A percentile compares a stretch with the other conserved stretches of the same genome.
These are phyloP conservation scores for Chalcosyrphus nemorum DNA, from an alignment of 2,888 invertebrate genomes.

Conservation along the genomic window DNA sequence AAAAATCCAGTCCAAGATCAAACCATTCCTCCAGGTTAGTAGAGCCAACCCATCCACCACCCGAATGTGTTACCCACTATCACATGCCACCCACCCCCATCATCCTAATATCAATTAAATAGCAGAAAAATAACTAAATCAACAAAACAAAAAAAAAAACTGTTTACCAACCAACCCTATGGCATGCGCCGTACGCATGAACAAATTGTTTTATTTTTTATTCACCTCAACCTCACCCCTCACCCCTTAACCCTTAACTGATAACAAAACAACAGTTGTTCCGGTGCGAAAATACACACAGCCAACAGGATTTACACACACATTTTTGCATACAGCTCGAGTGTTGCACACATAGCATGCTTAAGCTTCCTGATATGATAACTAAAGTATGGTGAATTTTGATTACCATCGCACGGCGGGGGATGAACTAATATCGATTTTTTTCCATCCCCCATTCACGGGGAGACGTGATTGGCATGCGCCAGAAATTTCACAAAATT, in stretches of 20 bases:
- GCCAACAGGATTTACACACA: background rate
- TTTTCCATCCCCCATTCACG: slow-evolving; percentile 29
- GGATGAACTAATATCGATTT: slow-evolving; percentile 55
- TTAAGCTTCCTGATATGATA: slow-evolving; percentile 21
- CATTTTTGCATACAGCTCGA: background rate
- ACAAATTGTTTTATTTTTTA: background rate
- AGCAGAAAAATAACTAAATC: slow-evolving; percentile 20
- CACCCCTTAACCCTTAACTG: slow-evolving; percentile 41
- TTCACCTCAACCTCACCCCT: slow-evolving; percentile 41
- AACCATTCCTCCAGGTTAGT: slow-evolving; percentile 12
- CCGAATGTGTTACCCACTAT: background rate
- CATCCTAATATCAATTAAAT: slow-evolving; percentile 40
- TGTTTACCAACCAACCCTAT: slow-evolving; percentile 46
- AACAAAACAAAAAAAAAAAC: slow-evolving; percentile 31
- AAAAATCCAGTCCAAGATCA: slow-evolving; percentile 20
- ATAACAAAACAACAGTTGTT: slow-evolving; percentile 62
- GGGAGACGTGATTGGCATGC: slow-evolving; percentile 42
- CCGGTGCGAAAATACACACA: slow-evolving; percentile 8
- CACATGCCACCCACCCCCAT: background rate
- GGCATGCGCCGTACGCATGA: slow-evolving; percentile 33
- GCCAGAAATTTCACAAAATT: slow-evolving; percentile 5
- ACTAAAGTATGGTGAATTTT: slow-evolving; percentile 29
- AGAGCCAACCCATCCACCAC: background rate
- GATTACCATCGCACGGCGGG: slow-evolving; percentile 13
- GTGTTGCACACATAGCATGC: slow-evolving; percentile 27